Evolutionary conservation across 2,797 vertebrate genomes (phyloP).

Genomic region (Dryobates pubescens): DNA sequence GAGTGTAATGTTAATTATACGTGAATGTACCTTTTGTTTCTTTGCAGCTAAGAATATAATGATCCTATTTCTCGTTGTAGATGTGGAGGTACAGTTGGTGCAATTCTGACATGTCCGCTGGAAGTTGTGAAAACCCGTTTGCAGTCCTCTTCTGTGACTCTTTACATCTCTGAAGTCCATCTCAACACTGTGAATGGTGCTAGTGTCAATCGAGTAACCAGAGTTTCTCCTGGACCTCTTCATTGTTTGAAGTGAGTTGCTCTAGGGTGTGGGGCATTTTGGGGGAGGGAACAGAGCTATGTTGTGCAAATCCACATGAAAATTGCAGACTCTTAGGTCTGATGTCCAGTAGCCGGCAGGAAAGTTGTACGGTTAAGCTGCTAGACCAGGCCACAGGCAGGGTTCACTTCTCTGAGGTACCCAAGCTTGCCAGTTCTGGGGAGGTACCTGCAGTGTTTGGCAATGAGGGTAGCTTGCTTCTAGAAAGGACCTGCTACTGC

Average conservation of each 20-base stretch:
- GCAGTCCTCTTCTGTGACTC: slow-evolving; percentile 93
- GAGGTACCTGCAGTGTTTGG: no score
- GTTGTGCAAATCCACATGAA: background rate
- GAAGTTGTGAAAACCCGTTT: slow-evolving; percentile 98
- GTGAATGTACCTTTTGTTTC: background rate
- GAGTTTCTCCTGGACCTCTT: slow-evolving; percentile 92
- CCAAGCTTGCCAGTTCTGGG: no score
- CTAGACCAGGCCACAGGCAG: no score
- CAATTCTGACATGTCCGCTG: slow-evolving; percentile 97
- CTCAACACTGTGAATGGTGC: slow-evolving; percentile 91
- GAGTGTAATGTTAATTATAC: background rate
- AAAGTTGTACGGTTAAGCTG: no score
- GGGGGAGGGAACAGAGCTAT: background rate
- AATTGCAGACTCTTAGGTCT: background rate
- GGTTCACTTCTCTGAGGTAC: no score
- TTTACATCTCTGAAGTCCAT: slow-evolving; percentile 96
- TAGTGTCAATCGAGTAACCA: slow-evolving; percentile 84
- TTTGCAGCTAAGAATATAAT: background rate
- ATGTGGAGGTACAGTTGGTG: slow-evolving; percentile 97
- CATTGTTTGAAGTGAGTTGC: slow-evolving; percentile 93
- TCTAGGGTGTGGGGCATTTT: background rate
- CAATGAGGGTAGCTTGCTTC: no score
- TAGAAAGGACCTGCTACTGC: background rate
- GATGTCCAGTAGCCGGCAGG: no score
- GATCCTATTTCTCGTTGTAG: slow-evolving; percentile 71